phyloP scores from a whole-genome alignment of 2,797 vertebrate species.

The Moxostoma hubbsi region DNA sequence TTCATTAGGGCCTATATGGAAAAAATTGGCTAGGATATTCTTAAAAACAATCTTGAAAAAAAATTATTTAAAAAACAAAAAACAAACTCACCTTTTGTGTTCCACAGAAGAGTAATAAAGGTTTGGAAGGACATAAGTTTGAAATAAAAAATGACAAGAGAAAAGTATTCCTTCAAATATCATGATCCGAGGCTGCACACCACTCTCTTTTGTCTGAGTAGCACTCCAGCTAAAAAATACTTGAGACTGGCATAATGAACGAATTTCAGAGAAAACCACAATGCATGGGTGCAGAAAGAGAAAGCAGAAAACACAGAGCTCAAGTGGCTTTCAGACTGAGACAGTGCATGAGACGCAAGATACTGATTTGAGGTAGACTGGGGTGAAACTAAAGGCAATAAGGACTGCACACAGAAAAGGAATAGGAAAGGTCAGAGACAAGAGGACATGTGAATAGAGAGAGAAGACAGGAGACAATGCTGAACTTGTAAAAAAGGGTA shows the following conservation, averaged over 20 bases:
- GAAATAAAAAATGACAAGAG: no score
- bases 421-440: conserved; percentile 31
- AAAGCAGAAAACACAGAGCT: conserved; percentile 10
- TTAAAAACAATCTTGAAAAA: no score
- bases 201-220: background rate
- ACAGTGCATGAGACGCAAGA: conserved; percentile 12
- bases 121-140: no score
- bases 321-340: conserved; percentile 12
- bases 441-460: conserved; percentile 4
- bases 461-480: background rate
- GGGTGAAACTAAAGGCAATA: conserved; percentile 12
- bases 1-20: no score
- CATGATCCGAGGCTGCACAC: background rate
- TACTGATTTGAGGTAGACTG: conserved; percentile 9
- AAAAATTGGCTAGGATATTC: no score
- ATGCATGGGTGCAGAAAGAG: conserved; percentile 17
- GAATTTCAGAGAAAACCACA: conserved; percentile 2
- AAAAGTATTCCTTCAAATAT: conserved; percentile 37
- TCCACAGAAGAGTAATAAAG: no score
- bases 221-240: background rate
- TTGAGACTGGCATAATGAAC: conserved; percentile 27
- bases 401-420: conserved; percentile 20
- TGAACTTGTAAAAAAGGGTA: background rate
- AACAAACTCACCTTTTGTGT: no score
- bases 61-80: no score